Percentiles rank a stretch among this genome's conserved stretches.
Evolutionary conservation across 2,113 vertebrate species (phyloP).

Genomic region (Megaceryle maxima): DNA sequence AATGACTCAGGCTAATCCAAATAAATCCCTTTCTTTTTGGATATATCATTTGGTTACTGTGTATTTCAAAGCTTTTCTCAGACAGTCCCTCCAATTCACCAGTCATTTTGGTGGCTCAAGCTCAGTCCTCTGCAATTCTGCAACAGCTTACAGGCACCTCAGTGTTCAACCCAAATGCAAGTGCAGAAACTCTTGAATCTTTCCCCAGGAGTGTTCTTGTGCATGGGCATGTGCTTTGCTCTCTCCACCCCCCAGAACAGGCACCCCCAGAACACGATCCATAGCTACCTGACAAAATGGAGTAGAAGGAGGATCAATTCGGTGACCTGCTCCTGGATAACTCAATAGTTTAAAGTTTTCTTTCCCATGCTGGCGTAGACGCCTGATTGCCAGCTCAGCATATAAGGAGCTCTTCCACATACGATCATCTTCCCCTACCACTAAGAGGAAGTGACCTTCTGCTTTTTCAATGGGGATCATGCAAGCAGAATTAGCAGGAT

Average conservation of each 20-base stretch:
- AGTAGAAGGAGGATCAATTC: conserved; percentile 68
- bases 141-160: background rate
- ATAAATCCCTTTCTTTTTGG: background rate
- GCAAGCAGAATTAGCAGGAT: conserved; percentile 59
- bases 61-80: conserved; percentile 15
- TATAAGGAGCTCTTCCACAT: conserved; percentile 76
- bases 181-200: conserved; percentile 74
- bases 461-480: conserved; percentile 73
- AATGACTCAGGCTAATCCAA: background rate
- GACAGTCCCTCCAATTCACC: conserved; percentile 22
- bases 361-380: conserved; percentile 61
- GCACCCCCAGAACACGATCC: conserved; percentile 67
- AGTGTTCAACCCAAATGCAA: conserved; percentile 63
- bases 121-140: conserved; percentile 15
- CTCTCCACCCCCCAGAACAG: conserved; percentile 66
- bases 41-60: conserved; percentile 15
- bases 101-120: conserved; percentile 10
- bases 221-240: conserved; percentile 68
- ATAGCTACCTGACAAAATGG: conserved; percentile 64
- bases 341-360: conserved; percentile 71
- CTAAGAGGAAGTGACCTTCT: conserved; percentile 68
- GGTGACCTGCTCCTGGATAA: conserved; percentile 73
- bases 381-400: conserved; percentile 59
- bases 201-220: conserved; percentile 74
- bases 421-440: conserved; percentile 71